Conservation (phyloP, 1,140 invertebrate species). For the Littorina saxatilis region DNA sequence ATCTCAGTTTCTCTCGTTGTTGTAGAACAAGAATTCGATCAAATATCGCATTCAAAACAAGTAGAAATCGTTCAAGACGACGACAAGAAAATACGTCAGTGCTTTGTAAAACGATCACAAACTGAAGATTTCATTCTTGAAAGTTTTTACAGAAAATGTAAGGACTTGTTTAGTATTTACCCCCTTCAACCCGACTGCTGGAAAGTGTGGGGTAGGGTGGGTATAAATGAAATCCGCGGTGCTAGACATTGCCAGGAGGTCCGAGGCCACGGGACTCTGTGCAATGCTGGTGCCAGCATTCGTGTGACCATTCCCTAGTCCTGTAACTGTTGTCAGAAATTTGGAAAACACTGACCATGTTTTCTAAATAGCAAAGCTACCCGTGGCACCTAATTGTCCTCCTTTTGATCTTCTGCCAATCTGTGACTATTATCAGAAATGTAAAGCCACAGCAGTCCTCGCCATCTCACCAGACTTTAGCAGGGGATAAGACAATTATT, state of each 20-base stretch:
- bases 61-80: not conserved
- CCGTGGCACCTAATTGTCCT: conserved; percentile 29
- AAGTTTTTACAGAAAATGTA: no score
- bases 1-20: no score
- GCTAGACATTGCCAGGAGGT: not conserved
- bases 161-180: no score
- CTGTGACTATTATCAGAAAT: no score
- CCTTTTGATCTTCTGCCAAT: not conserved
- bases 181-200: not conserved
- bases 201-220: not conserved
- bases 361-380: conserved; percentile 31
- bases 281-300: conserved; percentile 16
- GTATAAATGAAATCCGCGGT: not conserved
- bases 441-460: no score
- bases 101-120: no score
- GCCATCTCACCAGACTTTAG: no score
- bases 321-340: conserved; percentile 18
- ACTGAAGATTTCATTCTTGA: no score
- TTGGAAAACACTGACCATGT: conserved; percentile 28
- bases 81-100: no score
- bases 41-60: not conserved
- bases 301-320: conserved; percentile 25
- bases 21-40: no score
- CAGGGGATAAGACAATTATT: not conserved
- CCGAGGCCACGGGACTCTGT: conserved; percentile 6